Evolutionary conservation across 2,888 invertebrate species (phyloP).

Genomic region (Drosophila nr. medialis): DNA sequence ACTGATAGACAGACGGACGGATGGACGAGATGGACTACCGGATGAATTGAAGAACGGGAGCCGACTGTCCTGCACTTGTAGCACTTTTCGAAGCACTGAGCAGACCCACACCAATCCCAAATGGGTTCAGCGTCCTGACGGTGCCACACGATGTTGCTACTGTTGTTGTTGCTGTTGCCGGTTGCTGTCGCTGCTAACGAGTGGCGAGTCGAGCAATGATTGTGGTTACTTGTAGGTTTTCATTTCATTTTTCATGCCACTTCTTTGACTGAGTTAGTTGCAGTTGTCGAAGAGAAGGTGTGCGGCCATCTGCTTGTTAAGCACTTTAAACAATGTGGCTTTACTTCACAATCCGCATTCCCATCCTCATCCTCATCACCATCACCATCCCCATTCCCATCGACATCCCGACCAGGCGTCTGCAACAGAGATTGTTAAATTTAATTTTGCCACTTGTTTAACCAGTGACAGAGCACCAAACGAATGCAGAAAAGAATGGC

Average conservation of each 20-base stretch:
- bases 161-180: conserved; percentile 11
- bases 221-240: conserved; percentile 76
- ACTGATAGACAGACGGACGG: conserved; percentile 15
- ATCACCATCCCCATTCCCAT: neutral
- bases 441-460: conserved; percentile 81
- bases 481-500: conserved; percentile 57
- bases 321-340: conserved; percentile 78
- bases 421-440: conserved; percentile 68
- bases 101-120: conserved; percentile 67
- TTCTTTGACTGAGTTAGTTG: conserved; percentile 49
- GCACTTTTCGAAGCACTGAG: conserved; percentile 66
- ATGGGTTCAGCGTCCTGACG: conserved; percentile 70
- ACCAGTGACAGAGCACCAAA: conserved; percentile 76
- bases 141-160: neutral
- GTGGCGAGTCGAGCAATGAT: conserved; percentile 77
- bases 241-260: conserved; percentile 79
- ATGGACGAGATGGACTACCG: conserved; percentile 24
- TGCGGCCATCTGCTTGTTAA: conserved; percentile 69
- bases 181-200: conserved; percentile 62
- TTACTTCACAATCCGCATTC: conserved; percentile 16
- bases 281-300: conserved; percentile 32
- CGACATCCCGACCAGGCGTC: neutral
- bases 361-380: neutral
- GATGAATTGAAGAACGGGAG: conserved; percentile 24
- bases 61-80: conserved; percentile 55